Conservation (phyloP, 1,140 invertebrate species). For the Papilio machaon region DNA sequence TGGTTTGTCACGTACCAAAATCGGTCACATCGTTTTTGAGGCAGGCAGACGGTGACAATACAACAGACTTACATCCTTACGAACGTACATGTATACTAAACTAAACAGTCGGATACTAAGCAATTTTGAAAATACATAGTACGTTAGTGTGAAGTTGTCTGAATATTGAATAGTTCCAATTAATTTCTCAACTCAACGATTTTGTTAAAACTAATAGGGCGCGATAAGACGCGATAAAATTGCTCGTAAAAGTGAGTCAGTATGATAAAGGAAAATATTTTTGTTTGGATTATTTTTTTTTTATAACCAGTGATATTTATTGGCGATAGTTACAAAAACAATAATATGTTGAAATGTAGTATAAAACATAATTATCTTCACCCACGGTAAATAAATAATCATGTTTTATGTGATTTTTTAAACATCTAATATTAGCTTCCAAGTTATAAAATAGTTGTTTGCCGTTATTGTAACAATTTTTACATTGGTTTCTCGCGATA, state of each 20-base stretch:
- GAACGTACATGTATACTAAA: background rate
- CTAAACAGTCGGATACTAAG: background rate
- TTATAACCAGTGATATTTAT: background rate
- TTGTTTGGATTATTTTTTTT: background rate
- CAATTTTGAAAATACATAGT: background rate
- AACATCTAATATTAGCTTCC: background rate
- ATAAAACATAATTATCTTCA: background rate
- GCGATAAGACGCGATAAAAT: background rate
- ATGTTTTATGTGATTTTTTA: too few species aligned
- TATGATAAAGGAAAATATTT: conserved; percentile 1
- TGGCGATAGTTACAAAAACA: background rate
- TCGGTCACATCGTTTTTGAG: background rate
- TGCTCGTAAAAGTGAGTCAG: conserved; percentile 6
- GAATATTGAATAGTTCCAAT: conserved; percentile 1
- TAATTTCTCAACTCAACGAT: background rate
- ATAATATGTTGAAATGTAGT: background rate
- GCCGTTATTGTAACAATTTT: background rate
- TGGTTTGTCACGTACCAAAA: too few species aligned
- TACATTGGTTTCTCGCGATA: background rate
- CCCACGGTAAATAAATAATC: background rate
- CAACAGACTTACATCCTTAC: background rate
- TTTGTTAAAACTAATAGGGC: conserved; percentile 18
- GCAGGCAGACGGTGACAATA: background rate
- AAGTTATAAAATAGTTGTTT: background rate
- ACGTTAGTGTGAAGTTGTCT: background rate